Evolutionary conservation across 2,888 invertebrate species (phyloP), one percentile per base, ranked within the genome.

Genomic region (Phrixothrix hirtus): DNA sequence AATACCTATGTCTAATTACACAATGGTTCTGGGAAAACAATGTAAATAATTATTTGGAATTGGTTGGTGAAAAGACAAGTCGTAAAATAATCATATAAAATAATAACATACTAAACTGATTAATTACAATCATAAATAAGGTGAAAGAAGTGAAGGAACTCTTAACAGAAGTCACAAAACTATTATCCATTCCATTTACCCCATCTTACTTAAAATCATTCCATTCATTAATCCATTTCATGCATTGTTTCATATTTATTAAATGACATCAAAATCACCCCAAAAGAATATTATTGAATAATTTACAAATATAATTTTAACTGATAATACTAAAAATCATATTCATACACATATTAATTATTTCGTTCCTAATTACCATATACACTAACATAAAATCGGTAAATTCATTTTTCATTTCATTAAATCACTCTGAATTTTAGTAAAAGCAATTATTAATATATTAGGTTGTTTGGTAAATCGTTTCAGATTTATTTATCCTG

Each of bases 1-100:
- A 21, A 21, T 7, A 7, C 7, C 4, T 21, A 21, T 21, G 7
- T n/a, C n/a, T n/a, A 7, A 3, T 7, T 21, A 21, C 21, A 21
- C 21, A 5, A 4, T 39, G 47, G 46, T 36, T 36, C 13, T 38
- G 21, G 21, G 3, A 21, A 7, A 21, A 21, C 21, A 21, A 21
- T 21, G 21, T 21, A 21, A 3, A 21, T 21, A 21, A 21, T 7
- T 7, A n/a, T n/a, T n/a, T n/a, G n/a, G 21, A 3, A 21, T 21
- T 21, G 21, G 21, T 21, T 21, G 21, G 21, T 21, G 21, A 21
- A 21, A 7, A 5, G 3, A 7, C 3, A 21, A 21, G 3, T 21
- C 21, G 7, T 21, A 21, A 3, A 21, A 7, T 21, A 21, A 21
- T 21, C 21, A 21, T 21, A 5, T 21, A 21, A 21, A 21, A 21